Percentiles rank a stretch among this genome's conserved stretches.
Conservation (phyloP, 2,888 invertebrate species). For the Chrysolina americana region DNA sequence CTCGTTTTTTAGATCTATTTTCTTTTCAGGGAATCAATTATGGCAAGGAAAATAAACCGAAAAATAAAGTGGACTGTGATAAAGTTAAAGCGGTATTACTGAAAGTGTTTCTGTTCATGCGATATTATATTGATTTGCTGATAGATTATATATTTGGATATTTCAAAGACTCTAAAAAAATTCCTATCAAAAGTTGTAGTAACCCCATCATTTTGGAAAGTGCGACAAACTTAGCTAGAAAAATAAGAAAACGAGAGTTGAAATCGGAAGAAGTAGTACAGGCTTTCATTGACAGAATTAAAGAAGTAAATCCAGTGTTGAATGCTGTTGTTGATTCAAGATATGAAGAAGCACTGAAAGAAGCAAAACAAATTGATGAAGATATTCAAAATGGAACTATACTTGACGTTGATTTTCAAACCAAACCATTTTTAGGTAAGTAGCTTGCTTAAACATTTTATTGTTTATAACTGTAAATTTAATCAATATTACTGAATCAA, state of each 20-base stretch:
- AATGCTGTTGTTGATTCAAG: constrained; percentile 90
- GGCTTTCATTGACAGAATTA: constrained; percentile 84
- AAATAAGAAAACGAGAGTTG: constrained; percentile 77
- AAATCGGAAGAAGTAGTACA: constrained; percentile 79
- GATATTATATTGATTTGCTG: constrained; percentile 71
- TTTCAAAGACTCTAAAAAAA: constrained; percentile 63
- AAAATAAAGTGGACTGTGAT: constrained; percentile 17
- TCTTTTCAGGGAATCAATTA: neutral
- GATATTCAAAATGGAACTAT: constrained; percentile 75
- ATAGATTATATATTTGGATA: constrained; percentile 69
- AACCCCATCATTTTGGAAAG: constrained; percentile 74
- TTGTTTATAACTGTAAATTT: too few relatives aligned
- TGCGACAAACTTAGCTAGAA: constrained; percentile 77
- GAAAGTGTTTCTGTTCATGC: constrained; percentile 58
- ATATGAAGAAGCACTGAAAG: constrained; percentile 82
- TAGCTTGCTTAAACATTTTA: too few relatives aligned
- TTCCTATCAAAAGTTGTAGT: constrained; percentile 65
- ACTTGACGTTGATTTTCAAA: constrained; percentile 75
- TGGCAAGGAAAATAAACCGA: neutral
- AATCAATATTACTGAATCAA: neutral
- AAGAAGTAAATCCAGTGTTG: constrained; percentile 79
- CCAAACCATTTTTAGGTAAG: constrained; percentile 83
- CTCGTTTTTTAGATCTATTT: neutral
- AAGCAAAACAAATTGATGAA: constrained; percentile 82
- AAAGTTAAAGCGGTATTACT: constrained; percentile 37